These are phyloP conservation scores for Hydra vulgaris DNA, from an alignment of 30 jellyfish, hydroid and myxozoan genomes.

Conservation along the genomic window DNA sequence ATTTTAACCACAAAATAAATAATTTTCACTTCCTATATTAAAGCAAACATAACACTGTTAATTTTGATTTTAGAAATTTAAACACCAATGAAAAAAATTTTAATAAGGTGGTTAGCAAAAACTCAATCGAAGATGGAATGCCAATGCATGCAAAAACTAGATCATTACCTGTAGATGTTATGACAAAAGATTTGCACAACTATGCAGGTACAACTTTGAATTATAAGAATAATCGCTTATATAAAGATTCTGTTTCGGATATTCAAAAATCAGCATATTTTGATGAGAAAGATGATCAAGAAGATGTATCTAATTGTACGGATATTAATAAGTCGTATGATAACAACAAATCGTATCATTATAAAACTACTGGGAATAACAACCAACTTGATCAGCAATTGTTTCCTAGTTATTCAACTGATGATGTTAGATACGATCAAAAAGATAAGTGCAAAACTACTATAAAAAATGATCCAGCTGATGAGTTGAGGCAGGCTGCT, in stretches of 20 bases:
- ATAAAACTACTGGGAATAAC: not conserved
- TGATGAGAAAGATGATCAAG: not conserved
- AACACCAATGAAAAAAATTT: not conserved
- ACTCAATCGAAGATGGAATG: not conserved
- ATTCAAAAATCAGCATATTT: not conserved
- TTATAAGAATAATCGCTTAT: not conserved
- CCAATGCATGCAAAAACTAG: slow-evolving; percentile 47
- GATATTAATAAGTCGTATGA: not conserved
- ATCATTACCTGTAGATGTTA: slow-evolving; percentile 57
- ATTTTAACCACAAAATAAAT: no score
- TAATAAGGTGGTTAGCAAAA: not conserved
- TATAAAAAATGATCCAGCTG: slow-evolving; percentile 44
- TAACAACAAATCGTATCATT: not conserved
- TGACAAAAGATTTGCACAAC: slow-evolving; percentile 17
- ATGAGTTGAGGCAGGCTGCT: slow-evolving; percentile 92
- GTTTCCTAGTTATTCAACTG: slow-evolving; percentile 64
- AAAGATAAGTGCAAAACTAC: slow-evolving; percentile 4
- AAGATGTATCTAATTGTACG: not conserved
- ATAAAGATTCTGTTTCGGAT: not conserved
- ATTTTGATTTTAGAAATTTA: not conserved
- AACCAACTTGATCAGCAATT: slow-evolving; percentile 4
- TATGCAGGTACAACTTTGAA: not conserved
- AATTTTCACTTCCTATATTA: no score
- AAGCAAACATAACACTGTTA: no score
- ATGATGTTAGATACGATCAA: slow-evolving; percentile 51